phyloP scores from a whole-genome alignment of 2,797 vertebrate species.

The Decapterus maruadsi region DNA sequence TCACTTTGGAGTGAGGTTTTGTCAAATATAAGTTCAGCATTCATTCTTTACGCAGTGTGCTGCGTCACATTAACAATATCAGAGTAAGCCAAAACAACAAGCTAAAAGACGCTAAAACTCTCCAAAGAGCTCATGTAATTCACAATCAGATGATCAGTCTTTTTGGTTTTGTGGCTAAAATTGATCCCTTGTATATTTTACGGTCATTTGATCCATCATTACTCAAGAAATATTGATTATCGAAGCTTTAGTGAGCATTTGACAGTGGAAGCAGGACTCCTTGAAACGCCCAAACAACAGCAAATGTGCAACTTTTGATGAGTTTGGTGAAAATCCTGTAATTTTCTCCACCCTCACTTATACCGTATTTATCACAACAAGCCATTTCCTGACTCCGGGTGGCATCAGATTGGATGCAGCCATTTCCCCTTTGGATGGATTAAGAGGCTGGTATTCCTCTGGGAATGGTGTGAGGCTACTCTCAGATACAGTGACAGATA shows the following conservation, averaged over 20 bases:
- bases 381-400: slow-evolving; percentile 76
- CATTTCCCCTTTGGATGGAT: slow-evolving; percentile 72
- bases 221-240: background rate
- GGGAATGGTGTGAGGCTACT: slow-evolving; percentile 42
- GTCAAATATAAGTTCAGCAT: background rate
- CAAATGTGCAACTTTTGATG: slow-evolving; percentile 46
- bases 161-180: background rate
- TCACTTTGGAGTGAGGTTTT: background rate
- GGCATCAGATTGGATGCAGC: slow-evolving; percentile 76
- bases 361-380: slow-evolving; percentile 64
- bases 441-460: slow-evolving; percentile 58
- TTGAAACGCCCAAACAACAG: slow-evolving; percentile 6
- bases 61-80: background rate
- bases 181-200: background rate
- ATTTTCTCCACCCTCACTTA: slow-evolving; percentile 61
- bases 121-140: too few relatives aligned
- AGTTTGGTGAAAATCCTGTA: slow-evolving; percentile 56
- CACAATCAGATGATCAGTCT: background rate
- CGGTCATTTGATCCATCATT: background rate
- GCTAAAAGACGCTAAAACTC: background rate
- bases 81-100: background rate
- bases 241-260: background rate
- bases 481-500: slow-evolving; percentile 57
- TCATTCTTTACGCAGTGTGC: background rate
- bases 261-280: background rate